phyloP scores from a whole-genome alignment of 2,113 vertebrate species.

The Chinchilla lanigera region DNA sequence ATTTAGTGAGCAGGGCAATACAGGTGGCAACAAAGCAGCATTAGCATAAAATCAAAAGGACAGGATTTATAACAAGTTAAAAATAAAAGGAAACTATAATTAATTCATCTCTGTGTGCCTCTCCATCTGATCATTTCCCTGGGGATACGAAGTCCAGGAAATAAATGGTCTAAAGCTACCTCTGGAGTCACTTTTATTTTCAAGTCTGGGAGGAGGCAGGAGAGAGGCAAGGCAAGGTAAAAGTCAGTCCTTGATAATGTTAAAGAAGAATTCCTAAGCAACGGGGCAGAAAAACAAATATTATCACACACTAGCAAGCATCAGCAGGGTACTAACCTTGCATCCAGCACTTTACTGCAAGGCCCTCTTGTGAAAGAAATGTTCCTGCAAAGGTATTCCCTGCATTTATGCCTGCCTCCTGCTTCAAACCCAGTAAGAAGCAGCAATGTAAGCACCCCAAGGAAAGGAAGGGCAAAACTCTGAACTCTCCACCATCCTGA shows the following conservation, averaged over 20 bases:
- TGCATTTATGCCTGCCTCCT: background rate
- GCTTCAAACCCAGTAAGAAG: background rate
- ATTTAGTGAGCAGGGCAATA: background rate
- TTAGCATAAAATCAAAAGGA: constrained; percentile 67
- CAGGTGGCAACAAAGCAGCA: constrained; percentile 23
- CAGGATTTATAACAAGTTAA: constrained; percentile 51
- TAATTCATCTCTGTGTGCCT: background rate
- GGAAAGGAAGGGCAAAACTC: background rate
- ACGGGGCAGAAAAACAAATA: constrained; percentile 45
- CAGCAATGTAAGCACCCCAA: background rate
- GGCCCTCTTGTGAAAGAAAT: background rate
- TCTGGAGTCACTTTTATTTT: constrained; percentile 37
- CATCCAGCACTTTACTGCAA: background rate
- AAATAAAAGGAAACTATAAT: constrained; percentile 61
- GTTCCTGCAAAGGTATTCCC: background rate
- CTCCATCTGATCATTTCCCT: background rate
- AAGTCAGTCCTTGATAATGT: background rate
- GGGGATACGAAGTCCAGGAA: constrained; percentile 14
- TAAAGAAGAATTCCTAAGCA: background rate
- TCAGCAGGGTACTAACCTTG: background rate
- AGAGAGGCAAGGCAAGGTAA: constrained; percentile 13
- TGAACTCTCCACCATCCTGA: constrained; percentile 12
- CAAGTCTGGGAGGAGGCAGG: background rate
- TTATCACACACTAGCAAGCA: background rate
- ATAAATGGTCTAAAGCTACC: constrained; percentile 38